These are phyloP conservation scores for Drosophila mojavensis DNA, from an alignment of 1,140 invertebrate species.

Conservation along the genomic window DNA sequence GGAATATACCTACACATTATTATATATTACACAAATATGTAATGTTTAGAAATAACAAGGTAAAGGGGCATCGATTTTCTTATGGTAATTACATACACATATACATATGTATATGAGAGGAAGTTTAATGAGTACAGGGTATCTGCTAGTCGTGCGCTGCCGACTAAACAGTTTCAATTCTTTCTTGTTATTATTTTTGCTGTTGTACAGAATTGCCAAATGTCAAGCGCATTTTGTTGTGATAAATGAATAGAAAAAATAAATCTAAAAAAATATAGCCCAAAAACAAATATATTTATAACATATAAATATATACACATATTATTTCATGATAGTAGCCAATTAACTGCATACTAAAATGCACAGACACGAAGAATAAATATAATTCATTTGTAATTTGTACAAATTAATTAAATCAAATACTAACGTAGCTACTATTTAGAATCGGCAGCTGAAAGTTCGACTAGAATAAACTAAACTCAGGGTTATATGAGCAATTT, in stretches of 20 bases:
- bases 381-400: conserved; percentile 17
- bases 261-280: conserved; percentile 24
- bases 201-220: conserved; percentile 61
- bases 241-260: conserved; percentile 66
- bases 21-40: too few relatives aligned
- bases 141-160: background rate
- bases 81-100: too few relatives aligned
- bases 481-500: conserved; percentile 62
- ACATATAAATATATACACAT: conserved; percentile 37
- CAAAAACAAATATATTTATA: background rate
- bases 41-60: too few relatives aligned
- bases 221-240: conserved; percentile 79
- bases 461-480: conserved; percentile 70
- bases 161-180: background rate
- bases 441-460: conserved; percentile 57
- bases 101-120: too few relatives aligned
- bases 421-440: conserved; percentile 51
- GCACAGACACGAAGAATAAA: conserved; percentile 1
- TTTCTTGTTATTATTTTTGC: conserved; percentile 31
- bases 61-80: too few relatives aligned
- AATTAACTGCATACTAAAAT: conserved; percentile 33
- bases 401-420: conserved; percentile 60
- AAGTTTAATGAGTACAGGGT: background rate
- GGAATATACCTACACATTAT: too few relatives aligned
- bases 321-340: conserved; percentile 56